These are phyloP conservation scores for Papilio dardanus DNA, from an alignment of 1,140 invertebrate genomes.

Conservation along the genomic window DNA sequence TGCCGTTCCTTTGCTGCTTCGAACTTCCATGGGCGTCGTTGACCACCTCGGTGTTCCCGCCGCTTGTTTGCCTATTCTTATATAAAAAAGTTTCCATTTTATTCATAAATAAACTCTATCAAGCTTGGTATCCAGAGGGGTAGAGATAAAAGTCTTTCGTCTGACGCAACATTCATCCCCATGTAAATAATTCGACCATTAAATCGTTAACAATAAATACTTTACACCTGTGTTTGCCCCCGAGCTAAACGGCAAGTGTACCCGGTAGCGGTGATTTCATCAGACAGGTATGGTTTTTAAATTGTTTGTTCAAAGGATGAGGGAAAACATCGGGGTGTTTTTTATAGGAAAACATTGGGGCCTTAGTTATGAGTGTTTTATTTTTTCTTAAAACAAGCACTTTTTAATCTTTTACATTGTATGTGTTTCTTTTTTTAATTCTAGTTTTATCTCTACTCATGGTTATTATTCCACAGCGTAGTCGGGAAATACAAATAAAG, in stretches of 20 bases:
- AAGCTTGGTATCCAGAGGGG: not conserved
- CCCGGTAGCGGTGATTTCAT: slow-evolving; percentile 3
- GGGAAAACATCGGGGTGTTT: not conserved
- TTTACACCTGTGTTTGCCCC: slow-evolving; percentile 72
- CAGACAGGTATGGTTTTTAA: slow-evolving; percentile 55
- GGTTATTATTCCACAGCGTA: too few relatives aligned
- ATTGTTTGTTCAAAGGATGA: slow-evolving; percentile 38
- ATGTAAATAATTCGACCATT: slow-evolving; percentile 31
- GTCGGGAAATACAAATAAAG: too few relatives aligned
- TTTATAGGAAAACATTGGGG: not conserved
- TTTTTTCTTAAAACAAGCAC: not conserved
- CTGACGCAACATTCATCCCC: not conserved
- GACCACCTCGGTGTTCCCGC: too few relatives aligned
- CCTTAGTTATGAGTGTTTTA: not conserved
- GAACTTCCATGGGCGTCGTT: too few relatives aligned
- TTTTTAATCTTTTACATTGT: too few relatives aligned
- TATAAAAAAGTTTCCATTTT: not conserved
- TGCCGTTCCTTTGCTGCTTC: too few relatives aligned
- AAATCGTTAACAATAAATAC: slow-evolving; percentile 41
- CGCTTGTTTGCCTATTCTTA: too few relatives aligned
- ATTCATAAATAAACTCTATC: not conserved
- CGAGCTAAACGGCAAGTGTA: slow-evolving; percentile 56
- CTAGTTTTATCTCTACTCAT: too few relatives aligned
- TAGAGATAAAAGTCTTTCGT: not conserved
- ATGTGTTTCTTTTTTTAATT: too few relatives aligned